Percentiles rank a stretch among this genome's conserved stretches.
phyloP scores from a whole-genome alignment of 2,888 invertebrate species.

The Standfussiana lucernea region DNA sequence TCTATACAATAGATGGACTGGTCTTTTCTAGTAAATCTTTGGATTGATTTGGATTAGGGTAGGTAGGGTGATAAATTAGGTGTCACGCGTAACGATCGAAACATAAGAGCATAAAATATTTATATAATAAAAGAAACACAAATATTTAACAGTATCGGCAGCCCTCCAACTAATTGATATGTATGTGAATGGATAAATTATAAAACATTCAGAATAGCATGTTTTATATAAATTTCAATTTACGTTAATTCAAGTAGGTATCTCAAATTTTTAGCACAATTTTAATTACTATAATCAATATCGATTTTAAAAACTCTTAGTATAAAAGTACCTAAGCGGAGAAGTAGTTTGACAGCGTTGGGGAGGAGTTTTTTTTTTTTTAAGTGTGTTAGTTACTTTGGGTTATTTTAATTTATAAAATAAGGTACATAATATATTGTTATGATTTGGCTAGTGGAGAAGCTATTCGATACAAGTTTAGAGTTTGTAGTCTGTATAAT shows the following conservation, averaged over 20 bases:
- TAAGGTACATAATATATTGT: no score
- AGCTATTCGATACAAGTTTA: neutral
- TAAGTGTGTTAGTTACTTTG: no score
- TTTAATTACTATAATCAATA: neutral
- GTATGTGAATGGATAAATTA: neutral
- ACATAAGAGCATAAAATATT: neutral
- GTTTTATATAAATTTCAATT: neutral
- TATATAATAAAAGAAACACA: no score
- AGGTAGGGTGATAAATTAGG: no score
- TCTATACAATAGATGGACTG: no score
- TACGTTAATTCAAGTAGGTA: neutral
- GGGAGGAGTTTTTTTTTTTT: no score
- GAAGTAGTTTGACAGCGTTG: no score
- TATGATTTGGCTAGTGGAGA: no score
- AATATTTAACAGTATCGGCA: neutral
- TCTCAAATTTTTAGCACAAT: neutral
- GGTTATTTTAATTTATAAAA: no score
- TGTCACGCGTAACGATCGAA: neutral
- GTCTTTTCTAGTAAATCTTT: neutral
- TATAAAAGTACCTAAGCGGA: neutral
- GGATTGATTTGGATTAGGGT: neutral
- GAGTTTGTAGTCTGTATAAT: neutral
- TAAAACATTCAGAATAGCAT: neutral
- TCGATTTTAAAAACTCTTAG: neutral
- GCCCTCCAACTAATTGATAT: neutral